These are phyloP conservation scores for Origma solitaria DNA, from an alignment of 2,113 vertebrate species.

Conservation along the genomic window DNA sequence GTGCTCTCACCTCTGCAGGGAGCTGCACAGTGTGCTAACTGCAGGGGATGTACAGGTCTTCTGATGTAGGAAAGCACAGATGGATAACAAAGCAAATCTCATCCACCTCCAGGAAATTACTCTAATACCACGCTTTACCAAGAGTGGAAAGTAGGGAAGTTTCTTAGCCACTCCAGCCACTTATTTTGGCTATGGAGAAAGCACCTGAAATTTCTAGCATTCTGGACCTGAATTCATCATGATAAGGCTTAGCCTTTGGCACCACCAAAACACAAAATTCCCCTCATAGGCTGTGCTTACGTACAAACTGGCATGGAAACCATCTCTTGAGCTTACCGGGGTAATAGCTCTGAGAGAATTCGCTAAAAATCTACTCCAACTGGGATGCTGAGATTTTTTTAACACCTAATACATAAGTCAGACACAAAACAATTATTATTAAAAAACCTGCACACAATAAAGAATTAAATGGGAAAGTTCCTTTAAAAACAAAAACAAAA, in stretches of 20 bases:
- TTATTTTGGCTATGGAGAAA: neutral
- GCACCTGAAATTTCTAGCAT: neutral
- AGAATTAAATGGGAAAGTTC: neutral
- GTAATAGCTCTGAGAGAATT: neutral
- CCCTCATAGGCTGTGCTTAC: neutral
- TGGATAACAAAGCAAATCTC: constrained; percentile 2
- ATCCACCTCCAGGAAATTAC: neutral
- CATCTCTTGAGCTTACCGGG: neutral
- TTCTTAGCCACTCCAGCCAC: neutral
- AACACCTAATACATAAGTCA: neutral
- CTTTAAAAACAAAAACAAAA: neutral
- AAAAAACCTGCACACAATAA: neutral
- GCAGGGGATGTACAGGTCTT: neutral
- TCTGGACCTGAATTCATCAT: neutral
- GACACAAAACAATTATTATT: neutral
- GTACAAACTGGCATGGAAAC: neutral
- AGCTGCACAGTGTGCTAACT: neutral
- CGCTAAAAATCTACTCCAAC: neutral
- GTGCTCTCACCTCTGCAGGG: constrained; percentile 7
- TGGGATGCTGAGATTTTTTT: neutral
- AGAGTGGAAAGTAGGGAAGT: neutral
- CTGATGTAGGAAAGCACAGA: constrained; percentile 15
- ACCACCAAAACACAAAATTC: neutral
- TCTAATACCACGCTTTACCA: neutral
- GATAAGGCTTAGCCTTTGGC: neutral